phyloP scores from a whole-genome alignment of 2,113 vertebrate genomes.

The Microcebus ravelobensis region DNA sequence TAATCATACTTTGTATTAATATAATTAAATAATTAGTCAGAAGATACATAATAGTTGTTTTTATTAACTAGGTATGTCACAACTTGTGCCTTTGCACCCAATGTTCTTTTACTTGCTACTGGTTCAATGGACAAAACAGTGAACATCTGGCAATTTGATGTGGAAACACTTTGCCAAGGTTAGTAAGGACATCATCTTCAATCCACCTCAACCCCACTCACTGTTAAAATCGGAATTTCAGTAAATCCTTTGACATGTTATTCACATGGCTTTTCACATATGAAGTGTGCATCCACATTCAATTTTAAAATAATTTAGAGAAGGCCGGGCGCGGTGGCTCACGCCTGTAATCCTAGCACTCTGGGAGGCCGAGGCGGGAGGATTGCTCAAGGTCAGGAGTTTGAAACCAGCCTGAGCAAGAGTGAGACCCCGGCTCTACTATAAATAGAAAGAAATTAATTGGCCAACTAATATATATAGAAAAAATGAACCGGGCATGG shows the following conservation, averaged over 20 bases:
- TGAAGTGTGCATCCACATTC: not conserved
- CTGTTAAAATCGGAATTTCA: not conserved
- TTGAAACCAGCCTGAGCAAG: too few relatives aligned
- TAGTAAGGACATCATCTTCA: constrained; percentile 60
- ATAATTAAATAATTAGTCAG: not conserved
- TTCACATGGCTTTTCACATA: not conserved
- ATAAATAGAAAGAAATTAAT: too few relatives aligned
- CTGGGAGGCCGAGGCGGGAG: too few relatives aligned
- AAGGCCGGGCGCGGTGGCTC: too few relatives aligned
- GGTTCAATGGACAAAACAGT: constrained; percentile 96
- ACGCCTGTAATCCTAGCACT: too few relatives aligned
- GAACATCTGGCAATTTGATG: constrained; percentile 90
- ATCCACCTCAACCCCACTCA: not conserved
- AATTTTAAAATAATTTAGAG: not conserved
- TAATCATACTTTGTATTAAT: constrained; percentile 40
- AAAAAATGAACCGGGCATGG: too few relatives aligned
- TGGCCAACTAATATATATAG: too few relatives aligned
- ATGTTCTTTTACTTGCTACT: constrained; percentile 89
- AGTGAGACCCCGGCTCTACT: too few relatives aligned
- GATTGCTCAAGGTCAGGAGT: too few relatives aligned
- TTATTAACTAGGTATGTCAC: constrained; percentile 91
- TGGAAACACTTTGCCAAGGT: constrained; percentile 84
- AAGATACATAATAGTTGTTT: constrained; percentile 46
- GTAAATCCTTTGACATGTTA: not conserved
- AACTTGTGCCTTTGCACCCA: constrained; percentile 91